A percentile compares a stretch with the other conserved stretches of the same genome.
Conservation (phyloP, 2,113 vertebrate genomes). For the Calidris pugnax region DNA sequence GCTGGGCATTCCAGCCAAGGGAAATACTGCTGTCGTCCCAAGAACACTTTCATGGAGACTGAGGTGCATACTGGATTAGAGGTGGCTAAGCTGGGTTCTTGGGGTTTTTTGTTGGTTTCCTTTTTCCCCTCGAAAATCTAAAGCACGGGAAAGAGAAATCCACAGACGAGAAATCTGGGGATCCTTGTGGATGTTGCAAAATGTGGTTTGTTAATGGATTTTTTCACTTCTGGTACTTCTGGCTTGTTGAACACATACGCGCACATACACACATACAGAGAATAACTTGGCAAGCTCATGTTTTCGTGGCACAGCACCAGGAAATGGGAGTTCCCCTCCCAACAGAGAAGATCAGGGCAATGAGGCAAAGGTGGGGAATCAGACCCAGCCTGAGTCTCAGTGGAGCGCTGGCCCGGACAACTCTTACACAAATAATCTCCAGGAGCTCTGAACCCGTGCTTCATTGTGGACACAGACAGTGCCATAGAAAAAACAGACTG, state of each 20-base stretch:
- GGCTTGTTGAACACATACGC: neutral
- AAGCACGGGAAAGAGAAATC: neutral
- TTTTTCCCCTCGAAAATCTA: neutral
- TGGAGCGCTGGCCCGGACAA: constrained; percentile 51
- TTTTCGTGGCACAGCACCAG: constrained; percentile 16
- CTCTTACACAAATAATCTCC: constrained; percentile 78
- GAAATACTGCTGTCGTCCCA: constrained; percentile 72
- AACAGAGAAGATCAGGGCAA: constrained; percentile 56
- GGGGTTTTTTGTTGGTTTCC: neutral
- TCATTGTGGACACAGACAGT: constrained; percentile 73
- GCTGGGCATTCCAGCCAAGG: constrained; percentile 72
- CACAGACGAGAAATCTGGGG: neutral
- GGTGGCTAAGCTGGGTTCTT: neutral
- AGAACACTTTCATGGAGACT: constrained; percentile 64
- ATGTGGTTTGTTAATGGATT: constrained; percentile 31
- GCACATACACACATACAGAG: constrained; percentile 21
- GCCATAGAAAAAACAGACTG: constrained; percentile 65
- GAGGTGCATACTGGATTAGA: constrained; percentile 42
- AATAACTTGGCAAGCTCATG: constrained; percentile 4
- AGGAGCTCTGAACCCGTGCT: constrained; percentile 55
- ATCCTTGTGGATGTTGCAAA: constrained; percentile 37
- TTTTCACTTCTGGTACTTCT: constrained; percentile 41
- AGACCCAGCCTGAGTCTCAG: constrained; percentile 59
- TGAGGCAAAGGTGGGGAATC: constrained; percentile 59
- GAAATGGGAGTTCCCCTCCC: constrained; percentile 59